A percentile compares a stretch with the other conserved stretches of the same genome.
These are phyloP conservation scores for Aethina tumida DNA, from an alignment of 1,140 invertebrate species.

Conservation along the genomic window DNA sequence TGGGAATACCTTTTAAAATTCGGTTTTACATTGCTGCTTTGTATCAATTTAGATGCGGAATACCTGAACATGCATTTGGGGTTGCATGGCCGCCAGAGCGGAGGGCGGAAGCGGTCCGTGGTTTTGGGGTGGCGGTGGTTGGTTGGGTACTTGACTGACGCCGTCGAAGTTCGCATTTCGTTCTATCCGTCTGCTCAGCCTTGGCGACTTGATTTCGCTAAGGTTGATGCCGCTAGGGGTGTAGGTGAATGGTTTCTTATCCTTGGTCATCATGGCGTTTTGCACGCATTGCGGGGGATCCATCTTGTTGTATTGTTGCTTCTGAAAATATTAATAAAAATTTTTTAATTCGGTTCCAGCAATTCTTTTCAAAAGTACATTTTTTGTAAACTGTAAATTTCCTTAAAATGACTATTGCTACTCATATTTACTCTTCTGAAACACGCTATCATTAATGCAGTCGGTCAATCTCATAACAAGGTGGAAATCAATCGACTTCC, in stretches of 20 bases:
- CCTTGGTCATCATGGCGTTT: slow-evolving; percentile 89
- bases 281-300: slow-evolving; percentile 83
- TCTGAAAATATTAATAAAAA: too few relatives aligned
- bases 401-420: too few relatives aligned
- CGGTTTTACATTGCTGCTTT: not conserved
- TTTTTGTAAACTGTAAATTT: too few relatives aligned
- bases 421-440: too few relatives aligned
- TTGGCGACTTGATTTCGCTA: slow-evolving; percentile 78
- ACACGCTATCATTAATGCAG: too few relatives aligned
- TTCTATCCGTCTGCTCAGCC: slow-evolving; percentile 74
- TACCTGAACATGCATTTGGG: slow-evolving; percentile 59
- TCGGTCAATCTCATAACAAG: too few relatives aligned
- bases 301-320: slow-evolving; percentile 22
- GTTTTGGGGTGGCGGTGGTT: slow-evolving; percentile 32
- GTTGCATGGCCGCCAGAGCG: slow-evolving; percentile 45
- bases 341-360: too few relatives aligned
- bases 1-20: slow-evolving; percentile 38
- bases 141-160: slow-evolving; percentile 36
- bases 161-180: slow-evolving; percentile 54
- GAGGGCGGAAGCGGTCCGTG: slow-evolving; percentile 39
- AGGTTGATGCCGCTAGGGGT: slow-evolving; percentile 85
- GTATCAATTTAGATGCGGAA: not conserved
- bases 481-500: too few relatives aligned
- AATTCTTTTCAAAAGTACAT: too few relatives aligned
- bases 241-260: slow-evolving; percentile 93